Evolutionary conservation across 2,888 invertebrate species (phyloP), one percentile per base, ranked within the genome.

Genomic region (Caenorhabditis sp.): DNA sequence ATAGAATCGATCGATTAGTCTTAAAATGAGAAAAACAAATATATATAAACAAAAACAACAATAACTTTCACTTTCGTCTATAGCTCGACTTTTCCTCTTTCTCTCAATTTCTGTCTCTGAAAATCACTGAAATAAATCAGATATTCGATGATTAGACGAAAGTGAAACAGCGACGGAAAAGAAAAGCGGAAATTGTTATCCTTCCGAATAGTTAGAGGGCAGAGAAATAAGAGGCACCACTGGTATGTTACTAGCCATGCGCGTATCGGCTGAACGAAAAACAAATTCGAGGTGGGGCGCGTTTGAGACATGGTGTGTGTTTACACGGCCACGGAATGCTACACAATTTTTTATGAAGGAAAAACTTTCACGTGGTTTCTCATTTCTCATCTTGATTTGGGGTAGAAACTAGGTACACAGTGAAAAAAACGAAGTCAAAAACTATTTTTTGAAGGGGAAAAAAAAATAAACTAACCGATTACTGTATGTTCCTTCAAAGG

Each of bases 191-290:
- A 31, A 31, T 6, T 4, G 10, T 6, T 6, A 31, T 31, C 31
- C 31, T 31, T 10, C 31, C 31, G 31, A 53, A 53, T 23, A 23
- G 53, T 8, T 53, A 53, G 53, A 53, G 53, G 24, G 24, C 21
- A 53, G 53, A 53, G 53, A 53, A 53, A 23, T 53, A 23, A 53
- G 43, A 17, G 17, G n/a, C 53, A 53, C n/a, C 53, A 23, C 53
- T 19, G 53, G 43, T 43, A 43, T 17, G 14, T 43, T 17, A 17
- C 43, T 17, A 17, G 43, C 43, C 43, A 43, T 43, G 24, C 53
- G 27, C 26, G 55, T 23, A 55, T 55, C 24, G 31, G 31, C 31
- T 31, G 31, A 31, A 31, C 31, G 55, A 55, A 24, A n/a, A 55
- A 55, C 55, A 55, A 55, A 26, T 26, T 24, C 23, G 24, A 24